phyloP scores from a whole-genome alignment of 2,113 vertebrate species.

The Hypocryptadius cinnamomeus region DNA sequence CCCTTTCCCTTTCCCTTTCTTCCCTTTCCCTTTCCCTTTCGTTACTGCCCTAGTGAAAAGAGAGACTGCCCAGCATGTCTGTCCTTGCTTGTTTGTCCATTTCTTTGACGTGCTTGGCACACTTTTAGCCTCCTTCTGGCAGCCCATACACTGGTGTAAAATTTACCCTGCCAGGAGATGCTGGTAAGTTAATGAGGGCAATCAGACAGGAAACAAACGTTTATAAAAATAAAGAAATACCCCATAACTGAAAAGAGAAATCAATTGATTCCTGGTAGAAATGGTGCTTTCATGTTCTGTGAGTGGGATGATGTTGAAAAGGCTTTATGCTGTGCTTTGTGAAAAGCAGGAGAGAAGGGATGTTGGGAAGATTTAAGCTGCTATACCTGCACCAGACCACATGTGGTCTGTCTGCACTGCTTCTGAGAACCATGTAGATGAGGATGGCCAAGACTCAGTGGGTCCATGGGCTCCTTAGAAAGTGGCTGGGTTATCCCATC shows the following conservation, averaged over 20 bases:
- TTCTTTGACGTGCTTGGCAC: neutral
- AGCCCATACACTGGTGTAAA: neutral
- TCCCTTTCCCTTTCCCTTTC: too few relatives aligned
- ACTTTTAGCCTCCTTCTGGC: neutral
- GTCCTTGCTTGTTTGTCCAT: neutral
- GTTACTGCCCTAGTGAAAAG: neutral
- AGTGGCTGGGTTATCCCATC: neutral
- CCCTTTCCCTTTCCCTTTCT: too few relatives aligned
- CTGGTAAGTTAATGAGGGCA: neutral
- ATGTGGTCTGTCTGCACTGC: neutral
- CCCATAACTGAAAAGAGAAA: neutral
- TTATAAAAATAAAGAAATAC: fast-evolving
- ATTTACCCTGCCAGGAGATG: neutral
- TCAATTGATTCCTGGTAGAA: neutral
- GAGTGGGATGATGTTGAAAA: neutral
- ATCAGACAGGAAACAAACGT: neutral
- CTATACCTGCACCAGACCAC: neutral
- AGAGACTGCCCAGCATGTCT: neutral
- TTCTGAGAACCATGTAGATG: neutral
- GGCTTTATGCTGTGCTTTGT: neutral
- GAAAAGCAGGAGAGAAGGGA: neutral
- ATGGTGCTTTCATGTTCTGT: neutral
- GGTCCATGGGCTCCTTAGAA: neutral
- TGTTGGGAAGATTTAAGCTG: neutral
- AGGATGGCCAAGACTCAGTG: neutral